Conservation (phyloP, 2,888 invertebrate species). For the Agrochola macilenta region DNA sequence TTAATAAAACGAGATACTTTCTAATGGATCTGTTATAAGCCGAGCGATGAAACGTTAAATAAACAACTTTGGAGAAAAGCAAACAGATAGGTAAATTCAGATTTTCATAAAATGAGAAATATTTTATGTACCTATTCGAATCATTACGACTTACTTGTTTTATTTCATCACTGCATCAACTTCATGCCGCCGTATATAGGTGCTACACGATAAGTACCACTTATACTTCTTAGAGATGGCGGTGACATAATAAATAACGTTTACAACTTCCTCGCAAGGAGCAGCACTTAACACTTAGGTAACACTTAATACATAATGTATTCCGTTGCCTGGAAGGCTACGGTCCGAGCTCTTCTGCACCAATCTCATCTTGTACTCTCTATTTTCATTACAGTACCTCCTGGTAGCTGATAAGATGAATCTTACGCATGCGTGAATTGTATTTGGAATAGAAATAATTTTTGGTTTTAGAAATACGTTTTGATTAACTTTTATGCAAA, state of each 20-base stretch:
- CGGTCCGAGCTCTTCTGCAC: background rate
- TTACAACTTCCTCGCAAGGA: slow-evolving; percentile 1
- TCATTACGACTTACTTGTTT: background rate
- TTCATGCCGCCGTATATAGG: background rate
- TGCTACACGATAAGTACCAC: background rate
- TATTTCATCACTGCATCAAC: background rate
- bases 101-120: background rate
- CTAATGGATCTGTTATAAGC: background rate
- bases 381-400: background rate
- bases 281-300: slow-evolving; percentile 37
- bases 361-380: background rate
- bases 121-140: too few relatives aligned
- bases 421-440: too few relatives aligned
- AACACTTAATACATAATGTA: background rate
- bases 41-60: too few relatives aligned
- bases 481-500: background rate
- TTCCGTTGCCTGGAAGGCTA: background rate
- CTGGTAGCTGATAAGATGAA: background rate
- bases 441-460: background rate
- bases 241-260: background rate
- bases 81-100: background rate
- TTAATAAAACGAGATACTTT: background rate
- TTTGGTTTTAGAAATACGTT: background rate
- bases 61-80: background rate
- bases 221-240: background rate